These are phyloP conservation scores for Coracopsis vasa DNA, from an alignment of 2,113 vertebrate genomes.

Conservation along the genomic window DNA sequence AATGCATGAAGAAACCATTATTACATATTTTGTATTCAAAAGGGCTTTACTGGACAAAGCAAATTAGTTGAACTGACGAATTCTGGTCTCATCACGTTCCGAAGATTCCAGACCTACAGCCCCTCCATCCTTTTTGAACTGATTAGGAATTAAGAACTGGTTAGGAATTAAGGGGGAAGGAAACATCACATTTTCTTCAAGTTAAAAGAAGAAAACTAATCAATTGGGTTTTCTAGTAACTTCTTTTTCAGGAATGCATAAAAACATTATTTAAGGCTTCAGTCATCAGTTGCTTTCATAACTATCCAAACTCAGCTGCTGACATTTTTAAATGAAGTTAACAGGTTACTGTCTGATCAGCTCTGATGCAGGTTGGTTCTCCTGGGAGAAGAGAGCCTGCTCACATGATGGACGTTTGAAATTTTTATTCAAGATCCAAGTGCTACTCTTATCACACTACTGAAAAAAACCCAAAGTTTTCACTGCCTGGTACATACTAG, in stretches of 20 bases:
- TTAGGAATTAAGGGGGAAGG: neutral
- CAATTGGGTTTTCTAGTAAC: neutral
- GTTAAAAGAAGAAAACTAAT: neutral
- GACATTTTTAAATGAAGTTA: neutral
- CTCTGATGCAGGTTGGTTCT: neutral
- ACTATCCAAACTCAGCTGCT: neutral
- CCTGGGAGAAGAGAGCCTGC: neutral
- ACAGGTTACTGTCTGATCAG: neutral
- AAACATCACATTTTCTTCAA: neutral
- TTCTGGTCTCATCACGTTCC: neutral
- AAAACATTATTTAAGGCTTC: neutral
- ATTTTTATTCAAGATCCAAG: neutral
- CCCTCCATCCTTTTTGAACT: neutral
- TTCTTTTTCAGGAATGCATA: neutral
- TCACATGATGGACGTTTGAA: neutral
- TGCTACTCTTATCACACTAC: rapidly evolving
- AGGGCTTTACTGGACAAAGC: neutral
- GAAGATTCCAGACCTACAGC: neutral
- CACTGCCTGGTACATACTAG: neutral
- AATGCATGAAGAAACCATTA: neutral
- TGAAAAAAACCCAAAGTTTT: neutral
- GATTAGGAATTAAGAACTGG: neutral
- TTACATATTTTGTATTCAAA: neutral
- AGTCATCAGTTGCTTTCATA: neutral
- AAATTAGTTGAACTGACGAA: neutral